Percentiles rank a stretch among this genome's conserved stretches.
Evolutionary conservation across 2,888 invertebrate genomes (phyloP).

Genomic region (Rhagophthalmus giganteus): DNA sequence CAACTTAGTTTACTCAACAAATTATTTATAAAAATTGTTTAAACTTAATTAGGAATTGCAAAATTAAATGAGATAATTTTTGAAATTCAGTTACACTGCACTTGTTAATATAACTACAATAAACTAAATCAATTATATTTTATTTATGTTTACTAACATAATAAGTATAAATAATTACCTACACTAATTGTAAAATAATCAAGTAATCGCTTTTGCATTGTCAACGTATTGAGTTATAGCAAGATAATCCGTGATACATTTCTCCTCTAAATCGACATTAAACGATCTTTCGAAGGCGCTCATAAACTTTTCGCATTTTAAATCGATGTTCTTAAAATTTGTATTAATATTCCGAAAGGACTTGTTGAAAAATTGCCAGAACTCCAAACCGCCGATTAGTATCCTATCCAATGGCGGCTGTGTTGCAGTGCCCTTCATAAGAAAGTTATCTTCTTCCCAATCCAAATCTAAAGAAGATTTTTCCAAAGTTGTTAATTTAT

Average conservation of each 20-base stretch:
- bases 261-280: conserved; percentile 41
- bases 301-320: conserved; percentile 41
- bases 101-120: too few species aligned
- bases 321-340: conserved; percentile 39
- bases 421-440: conserved; percentile 46
- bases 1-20: too few species aligned
- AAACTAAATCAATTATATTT: too few species aligned
- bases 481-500: conserved; percentile 43
- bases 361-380: conserved; percentile 43
- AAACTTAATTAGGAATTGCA: too few species aligned
- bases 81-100: too few species aligned
- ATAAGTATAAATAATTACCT: too few species aligned
- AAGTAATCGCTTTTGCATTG: conserved; percentile 39
- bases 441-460: conserved; percentile 40
- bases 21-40: too few species aligned
- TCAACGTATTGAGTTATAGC: conserved; percentile 50
- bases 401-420: conserved; percentile 48
- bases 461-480: conserved; percentile 43
- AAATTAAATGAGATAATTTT: too few species aligned
- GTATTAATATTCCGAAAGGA: conserved; percentile 41
- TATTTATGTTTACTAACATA: too few species aligned
- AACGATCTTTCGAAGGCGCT: conserved; percentile 41
- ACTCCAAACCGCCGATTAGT: conserved; percentile 44
- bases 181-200: too few species aligned
- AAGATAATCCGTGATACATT: conserved; percentile 38